Evolutionary conservation across 1,140 invertebrate species (phyloP).

Genomic region (Neodiprion fabricii): DNA sequence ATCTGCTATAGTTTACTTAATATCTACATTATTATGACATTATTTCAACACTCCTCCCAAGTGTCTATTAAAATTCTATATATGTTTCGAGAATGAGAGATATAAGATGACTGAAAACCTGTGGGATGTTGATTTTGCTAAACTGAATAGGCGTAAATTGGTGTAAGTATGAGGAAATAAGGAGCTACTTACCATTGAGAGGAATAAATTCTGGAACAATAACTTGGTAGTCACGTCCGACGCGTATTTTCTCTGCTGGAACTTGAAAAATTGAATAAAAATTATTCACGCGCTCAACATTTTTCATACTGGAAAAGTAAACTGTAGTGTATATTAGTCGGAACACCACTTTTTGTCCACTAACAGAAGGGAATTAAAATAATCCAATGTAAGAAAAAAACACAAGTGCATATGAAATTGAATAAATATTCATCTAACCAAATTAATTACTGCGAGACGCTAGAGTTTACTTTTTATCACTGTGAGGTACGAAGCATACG

Average conservation of each 20-base stretch:
- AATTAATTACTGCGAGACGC: too few relatives aligned
- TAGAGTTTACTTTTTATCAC: too few relatives aligned
- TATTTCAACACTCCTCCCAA: too few relatives aligned
- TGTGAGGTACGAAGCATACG: too few relatives aligned
- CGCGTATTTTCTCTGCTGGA: conserved; percentile 90
- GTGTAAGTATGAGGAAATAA: neutral
- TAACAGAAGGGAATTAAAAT: too few relatives aligned
- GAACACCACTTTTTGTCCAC: neutral
- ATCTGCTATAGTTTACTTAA: too few relatives aligned
- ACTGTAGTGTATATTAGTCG: conserved; percentile 11
- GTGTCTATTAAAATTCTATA: neutral
- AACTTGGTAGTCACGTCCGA: conserved; percentile 93
- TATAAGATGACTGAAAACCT: neutral
- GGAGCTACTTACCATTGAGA: conserved; percentile 61
- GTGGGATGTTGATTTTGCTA: too few relatives aligned
- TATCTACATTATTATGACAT: too few relatives aligned
- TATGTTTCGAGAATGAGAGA: conserved; percentile 24
- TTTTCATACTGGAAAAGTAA: conserved; percentile 7
- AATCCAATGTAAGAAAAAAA: too few relatives aligned
- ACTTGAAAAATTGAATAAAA: conserved; percentile 58
- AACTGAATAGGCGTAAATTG: neutral
- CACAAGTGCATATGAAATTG: too few relatives aligned
- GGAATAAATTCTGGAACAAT: conserved; percentile 80
- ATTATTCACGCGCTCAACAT: neutral
- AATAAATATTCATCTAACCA: too few relatives aligned